Conservation (phyloP, 2,797 vertebrate species). For the Phataginus tricuspis region DNA sequence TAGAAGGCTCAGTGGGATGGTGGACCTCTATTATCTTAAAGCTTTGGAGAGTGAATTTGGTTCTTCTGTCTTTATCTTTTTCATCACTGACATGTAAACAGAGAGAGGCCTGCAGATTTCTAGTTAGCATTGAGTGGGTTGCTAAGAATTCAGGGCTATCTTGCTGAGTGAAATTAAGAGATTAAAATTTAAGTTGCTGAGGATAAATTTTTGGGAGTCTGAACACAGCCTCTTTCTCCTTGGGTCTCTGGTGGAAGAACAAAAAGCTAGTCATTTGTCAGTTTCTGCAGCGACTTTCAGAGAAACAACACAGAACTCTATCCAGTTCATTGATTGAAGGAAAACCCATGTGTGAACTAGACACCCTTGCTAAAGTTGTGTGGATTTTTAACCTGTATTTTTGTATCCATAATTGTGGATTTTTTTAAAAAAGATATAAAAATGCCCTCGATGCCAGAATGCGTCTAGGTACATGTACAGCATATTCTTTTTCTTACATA, state of each 20-base stretch:
- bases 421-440: background rate
- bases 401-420: background rate
- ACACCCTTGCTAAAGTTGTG: background rate
- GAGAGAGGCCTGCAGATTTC: background rate
- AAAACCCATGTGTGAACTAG: background rate
- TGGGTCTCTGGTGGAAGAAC: background rate
- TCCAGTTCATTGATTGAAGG: background rate
- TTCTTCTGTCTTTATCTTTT: background rate
- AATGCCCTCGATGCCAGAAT: background rate
- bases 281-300: background rate
- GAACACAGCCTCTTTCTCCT: background rate
- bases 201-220: background rate
- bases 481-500: background rate
- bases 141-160: background rate
- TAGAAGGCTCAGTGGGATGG: background rate
- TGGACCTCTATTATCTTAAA: background rate
- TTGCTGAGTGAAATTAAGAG: background rate
- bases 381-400: background rate
- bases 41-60: rapidly evolving
- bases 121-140: rapidly evolving
- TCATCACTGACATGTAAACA: background rate
- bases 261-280: background rate
- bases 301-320: background rate
- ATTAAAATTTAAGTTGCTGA: background rate
- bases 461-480: background rate